Percentiles rank a stretch among this genome's conserved stretches.
These are phyloP conservation scores for Deilephila porcellus DNA, from an alignment of 2,888 invertebrate species.

Conservation along the genomic window DNA sequence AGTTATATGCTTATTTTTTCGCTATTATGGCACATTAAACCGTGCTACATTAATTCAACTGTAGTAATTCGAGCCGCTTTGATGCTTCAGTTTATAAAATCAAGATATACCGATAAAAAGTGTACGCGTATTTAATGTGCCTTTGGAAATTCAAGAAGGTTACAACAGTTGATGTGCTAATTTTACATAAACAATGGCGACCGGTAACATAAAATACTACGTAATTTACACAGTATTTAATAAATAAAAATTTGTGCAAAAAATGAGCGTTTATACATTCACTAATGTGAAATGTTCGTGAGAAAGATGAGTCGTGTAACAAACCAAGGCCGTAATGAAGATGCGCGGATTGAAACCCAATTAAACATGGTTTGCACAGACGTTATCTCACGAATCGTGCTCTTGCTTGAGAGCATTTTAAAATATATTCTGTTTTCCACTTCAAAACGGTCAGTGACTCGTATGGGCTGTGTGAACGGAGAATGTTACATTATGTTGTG, in stretches of 20 bases:
- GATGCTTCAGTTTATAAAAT: conserved; percentile 63
- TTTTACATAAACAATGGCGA: conserved; percentile 70
- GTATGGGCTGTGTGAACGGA: background rate
- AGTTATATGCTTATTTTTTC: background rate
- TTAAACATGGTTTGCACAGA: conserved; percentile 43
- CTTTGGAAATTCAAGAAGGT: conserved; percentile 62
- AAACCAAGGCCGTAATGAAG: conserved; percentile 62
- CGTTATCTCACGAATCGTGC: background rate
- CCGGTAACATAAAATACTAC: conserved; percentile 50
- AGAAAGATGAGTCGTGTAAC: conserved; percentile 56
- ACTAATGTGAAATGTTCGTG: conserved; percentile 56
- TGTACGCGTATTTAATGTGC: conserved; percentile 49
- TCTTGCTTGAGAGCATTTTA: conserved; percentile 27
- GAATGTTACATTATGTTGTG: conserved; percentile 30
- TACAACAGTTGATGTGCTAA: conserved; percentile 68
- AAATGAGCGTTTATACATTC: conserved; percentile 51
- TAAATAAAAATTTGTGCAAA: conserved; percentile 55
- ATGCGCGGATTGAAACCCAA: conserved; percentile 57
- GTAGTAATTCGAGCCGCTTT: conserved; percentile 51
- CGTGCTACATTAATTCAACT: conserved; percentile 48
- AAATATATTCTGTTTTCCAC: conserved; percentile 42
- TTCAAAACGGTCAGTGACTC: conserved; percentile 39
- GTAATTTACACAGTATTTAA: conserved; percentile 58
- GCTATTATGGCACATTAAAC: conserved; percentile 38
- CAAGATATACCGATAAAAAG: conserved; percentile 65